phyloP scores from a whole-genome alignment of 1,140 invertebrate genomes.

The Pomacea maculata region DNA sequence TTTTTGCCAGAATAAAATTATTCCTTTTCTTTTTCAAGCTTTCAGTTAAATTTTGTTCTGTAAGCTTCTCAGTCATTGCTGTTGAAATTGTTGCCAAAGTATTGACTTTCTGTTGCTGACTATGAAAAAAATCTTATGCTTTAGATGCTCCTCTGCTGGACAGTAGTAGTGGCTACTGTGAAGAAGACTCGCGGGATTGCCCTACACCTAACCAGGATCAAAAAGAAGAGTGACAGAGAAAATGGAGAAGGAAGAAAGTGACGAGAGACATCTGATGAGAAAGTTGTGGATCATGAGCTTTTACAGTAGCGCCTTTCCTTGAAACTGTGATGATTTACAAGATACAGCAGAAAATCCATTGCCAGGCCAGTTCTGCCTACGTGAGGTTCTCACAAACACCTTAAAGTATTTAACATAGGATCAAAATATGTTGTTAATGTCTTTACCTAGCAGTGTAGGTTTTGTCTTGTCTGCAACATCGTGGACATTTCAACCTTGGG shows the following conservation, averaged over 20 bases:
- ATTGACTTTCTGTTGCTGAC: neutral
- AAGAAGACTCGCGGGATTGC: conserved; percentile 17
- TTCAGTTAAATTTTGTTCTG: neutral
- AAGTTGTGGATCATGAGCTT: neutral
- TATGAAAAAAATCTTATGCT: neutral
- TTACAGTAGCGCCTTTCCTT: neutral
- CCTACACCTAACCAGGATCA: conserved; percentile 21
- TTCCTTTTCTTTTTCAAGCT: neutral
- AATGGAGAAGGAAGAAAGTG: neutral
- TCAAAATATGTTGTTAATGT: neutral
- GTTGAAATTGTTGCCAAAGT: neutral
- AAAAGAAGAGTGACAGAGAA: conserved; percentile 19
- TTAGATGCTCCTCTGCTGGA: conserved; percentile 29
- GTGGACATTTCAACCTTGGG: neutral
- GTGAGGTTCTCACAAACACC: no score
- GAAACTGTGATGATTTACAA: neutral
- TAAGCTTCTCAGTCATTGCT: neutral
- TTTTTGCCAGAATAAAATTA: no score
- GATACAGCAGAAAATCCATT: no score
- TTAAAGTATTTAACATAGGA: no score
- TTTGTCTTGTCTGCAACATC: neutral
- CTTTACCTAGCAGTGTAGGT: neutral
- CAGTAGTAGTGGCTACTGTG: conserved; percentile 20
- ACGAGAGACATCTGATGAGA: neutral
- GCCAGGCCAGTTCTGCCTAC: no score